These are phyloP conservation scores for Camponotus fellah DNA, from an alignment of 2,888 invertebrate species.

Conservation along the genomic window DNA sequence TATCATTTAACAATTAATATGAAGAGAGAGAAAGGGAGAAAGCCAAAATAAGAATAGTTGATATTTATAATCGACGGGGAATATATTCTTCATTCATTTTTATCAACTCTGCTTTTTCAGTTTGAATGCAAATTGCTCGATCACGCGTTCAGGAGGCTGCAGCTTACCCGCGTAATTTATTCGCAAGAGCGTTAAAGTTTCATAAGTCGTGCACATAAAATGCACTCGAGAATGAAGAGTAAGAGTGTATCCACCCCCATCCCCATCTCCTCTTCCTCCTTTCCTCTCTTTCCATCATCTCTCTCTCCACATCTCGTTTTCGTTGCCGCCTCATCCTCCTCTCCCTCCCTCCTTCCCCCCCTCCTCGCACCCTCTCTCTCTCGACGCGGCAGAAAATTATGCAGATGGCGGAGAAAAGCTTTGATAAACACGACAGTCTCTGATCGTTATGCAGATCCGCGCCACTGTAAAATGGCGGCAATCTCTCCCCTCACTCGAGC, in stretches of 20 bases:
- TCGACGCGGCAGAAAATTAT: constrained; percentile 84
- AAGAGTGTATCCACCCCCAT: constrained; percentile 66
- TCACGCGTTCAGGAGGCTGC: constrained; percentile 68
- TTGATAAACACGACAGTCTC: constrained; percentile 86
- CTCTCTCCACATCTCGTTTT: constrained; percentile 34
- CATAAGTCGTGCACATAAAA: constrained; percentile 83
- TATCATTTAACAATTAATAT: neutral
- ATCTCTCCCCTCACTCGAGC: constrained; percentile 81
- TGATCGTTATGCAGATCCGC: constrained; percentile 86
- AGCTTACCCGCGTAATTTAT: constrained; percentile 79
- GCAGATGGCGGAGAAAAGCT: constrained; percentile 86
- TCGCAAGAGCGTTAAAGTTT: constrained; percentile 81
- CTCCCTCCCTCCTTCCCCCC: neutral
- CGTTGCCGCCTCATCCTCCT: neutral
- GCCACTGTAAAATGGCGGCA: constrained; percentile 86
- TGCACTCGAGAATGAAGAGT: constrained; percentile 76
- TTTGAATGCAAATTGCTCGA: constrained; percentile 75
- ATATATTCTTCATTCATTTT: neutral
- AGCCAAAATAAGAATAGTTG: neutral
- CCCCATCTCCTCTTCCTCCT: constrained; percentile 15
- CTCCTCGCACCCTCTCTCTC: constrained; percentile 27
- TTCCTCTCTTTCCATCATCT: neutral
- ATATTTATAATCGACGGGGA: neutral
- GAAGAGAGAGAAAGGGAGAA: constrained; percentile 15
- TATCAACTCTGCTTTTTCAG: constrained; percentile 60